phyloP scores from a whole-genome alignment of 2,888 invertebrate genomes.

The Argyresthia goedartella region DNA sequence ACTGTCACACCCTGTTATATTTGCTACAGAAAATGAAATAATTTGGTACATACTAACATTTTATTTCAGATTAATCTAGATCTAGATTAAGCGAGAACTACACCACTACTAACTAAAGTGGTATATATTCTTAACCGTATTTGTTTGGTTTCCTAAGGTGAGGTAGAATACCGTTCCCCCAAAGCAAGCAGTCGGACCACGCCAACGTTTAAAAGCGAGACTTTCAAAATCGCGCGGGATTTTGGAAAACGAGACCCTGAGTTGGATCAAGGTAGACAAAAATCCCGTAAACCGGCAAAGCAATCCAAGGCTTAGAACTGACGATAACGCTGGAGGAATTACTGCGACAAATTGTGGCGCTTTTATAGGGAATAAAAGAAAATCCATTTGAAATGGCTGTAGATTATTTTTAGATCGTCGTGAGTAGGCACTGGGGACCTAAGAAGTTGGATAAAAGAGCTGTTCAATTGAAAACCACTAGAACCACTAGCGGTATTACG shows the following conservation, averaged over 20 bases:
- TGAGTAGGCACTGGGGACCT: too few species aligned
- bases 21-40: too few species aligned
- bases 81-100: too few species aligned
- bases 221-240: slow-evolving; percentile 53
- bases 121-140: too few species aligned
- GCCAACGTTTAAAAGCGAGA: slow-evolving; percentile 55
- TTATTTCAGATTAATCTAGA: too few species aligned
- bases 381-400: slow-evolving; percentile 31
- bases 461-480: background rate
- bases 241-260: slow-evolving; percentile 57
- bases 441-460: background rate
- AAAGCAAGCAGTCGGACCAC: slow-evolving; percentile 41
- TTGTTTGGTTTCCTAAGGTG: slow-evolving; percentile 29
- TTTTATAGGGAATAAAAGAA: slow-evolving; percentile 21
- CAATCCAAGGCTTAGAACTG: too few species aligned
- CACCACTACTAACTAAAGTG: too few species aligned
- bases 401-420: background rate
- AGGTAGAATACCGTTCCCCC: slow-evolving; percentile 38
- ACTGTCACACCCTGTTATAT: too few species aligned
- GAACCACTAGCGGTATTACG: too few species aligned
- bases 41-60: too few species aligned
- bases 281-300: background rate
- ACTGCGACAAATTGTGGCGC: slow-evolving; percentile 9
- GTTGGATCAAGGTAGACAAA: slow-evolving; percentile 45
- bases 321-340: background rate